Conservation (phyloP, 2,797 vertebrate species). For the Melanotaenia nigrans region DNA sequence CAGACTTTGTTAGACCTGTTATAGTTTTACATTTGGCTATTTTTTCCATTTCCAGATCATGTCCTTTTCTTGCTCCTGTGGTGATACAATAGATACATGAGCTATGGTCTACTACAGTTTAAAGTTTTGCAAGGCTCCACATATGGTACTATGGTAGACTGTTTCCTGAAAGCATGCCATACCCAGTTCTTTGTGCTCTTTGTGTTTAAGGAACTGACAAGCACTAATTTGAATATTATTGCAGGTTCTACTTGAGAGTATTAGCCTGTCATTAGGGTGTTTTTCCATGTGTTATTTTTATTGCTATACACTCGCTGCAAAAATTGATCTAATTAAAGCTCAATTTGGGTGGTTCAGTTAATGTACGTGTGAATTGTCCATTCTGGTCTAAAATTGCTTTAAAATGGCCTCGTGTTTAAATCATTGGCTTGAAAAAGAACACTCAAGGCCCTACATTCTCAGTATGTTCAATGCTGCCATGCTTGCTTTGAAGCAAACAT, state of each 20-base stretch:
- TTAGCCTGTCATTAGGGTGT: conserved; percentile 28
- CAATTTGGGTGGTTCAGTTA: conserved; percentile 47
- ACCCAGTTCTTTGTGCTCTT: background rate
- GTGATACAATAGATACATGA: background rate
- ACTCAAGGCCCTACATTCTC: conserved; percentile 44
- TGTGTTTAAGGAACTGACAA: background rate
- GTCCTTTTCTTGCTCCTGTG: background rate
- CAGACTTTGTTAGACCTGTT: background rate
- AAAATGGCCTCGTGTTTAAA: conserved; percentile 54
- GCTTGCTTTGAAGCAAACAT: conserved; percentile 78
- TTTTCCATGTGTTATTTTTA: conserved; percentile 31
- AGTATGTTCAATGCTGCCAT: conserved; percentile 41
- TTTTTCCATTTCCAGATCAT: background rate
- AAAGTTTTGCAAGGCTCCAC: background rate
- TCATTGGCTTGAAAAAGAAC: conserved; percentile 38
- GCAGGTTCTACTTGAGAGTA: conserved; percentile 31
- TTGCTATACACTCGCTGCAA: conserved; percentile 30
- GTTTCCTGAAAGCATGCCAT: background rate
- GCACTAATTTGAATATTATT: conserved; percentile 20
- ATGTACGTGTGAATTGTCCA: conserved; percentile 44
- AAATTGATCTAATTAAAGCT: conserved; percentile 60
- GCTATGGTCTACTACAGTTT: too few species aligned
- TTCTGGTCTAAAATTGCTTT: conserved; percentile 52
- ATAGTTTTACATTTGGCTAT: background rate
- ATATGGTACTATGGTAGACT: background rate